Percentiles rank a stretch among this genome's conserved stretches.
These are phyloP conservation scores for Paracentrotus lividus DNA, from an alignment of 53 echinoderm and acorn worm species.

Conservation along the genomic window DNA sequence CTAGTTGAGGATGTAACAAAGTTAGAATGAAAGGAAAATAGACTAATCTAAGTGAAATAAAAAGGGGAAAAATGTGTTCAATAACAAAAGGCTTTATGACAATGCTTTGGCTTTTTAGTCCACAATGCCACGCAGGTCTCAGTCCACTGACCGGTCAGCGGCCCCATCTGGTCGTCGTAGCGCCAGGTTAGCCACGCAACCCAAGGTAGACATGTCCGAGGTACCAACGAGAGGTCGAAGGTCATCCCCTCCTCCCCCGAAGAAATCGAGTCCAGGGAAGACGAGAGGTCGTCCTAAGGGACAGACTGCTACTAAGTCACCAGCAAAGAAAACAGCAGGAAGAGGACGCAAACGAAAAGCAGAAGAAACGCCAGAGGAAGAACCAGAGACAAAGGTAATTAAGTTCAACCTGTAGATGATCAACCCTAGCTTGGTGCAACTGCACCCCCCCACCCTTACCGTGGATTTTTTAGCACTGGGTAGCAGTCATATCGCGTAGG, in stretches of 20 bases:
- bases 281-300: constrained; percentile 50
- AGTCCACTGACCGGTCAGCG: constrained; percentile 50
- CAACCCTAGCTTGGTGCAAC: too few relatives aligned
- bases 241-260: constrained; percentile 65
- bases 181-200: constrained; percentile 53
- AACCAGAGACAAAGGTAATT: constrained; percentile 60
- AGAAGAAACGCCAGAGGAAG: constrained; percentile 44
- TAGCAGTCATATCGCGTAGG: too few relatives aligned
- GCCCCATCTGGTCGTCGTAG: constrained; percentile 65
- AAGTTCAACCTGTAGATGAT: neutral
- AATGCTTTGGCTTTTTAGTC: too few relatives aligned
- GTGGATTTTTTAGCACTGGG: too few relatives aligned
- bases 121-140: constrained; percentile 62
- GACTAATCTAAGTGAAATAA: too few relatives aligned
- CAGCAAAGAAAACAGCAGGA: constrained; percentile 38
- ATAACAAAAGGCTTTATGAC: too few relatives aligned
- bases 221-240: constrained; percentile 58
- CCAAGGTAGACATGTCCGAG: constrained; percentile 67
- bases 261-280: constrained; percentile 35
- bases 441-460: too few relatives aligned
- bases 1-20: too few relatives aligned
- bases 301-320: neutral
- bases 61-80: too few relatives aligned
- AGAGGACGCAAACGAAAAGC: constrained; percentile 70
- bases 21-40: too few relatives aligned